Conservation (phyloP, 1,140 invertebrate species). For the Ptiloglossa arizonensis region DNA sequence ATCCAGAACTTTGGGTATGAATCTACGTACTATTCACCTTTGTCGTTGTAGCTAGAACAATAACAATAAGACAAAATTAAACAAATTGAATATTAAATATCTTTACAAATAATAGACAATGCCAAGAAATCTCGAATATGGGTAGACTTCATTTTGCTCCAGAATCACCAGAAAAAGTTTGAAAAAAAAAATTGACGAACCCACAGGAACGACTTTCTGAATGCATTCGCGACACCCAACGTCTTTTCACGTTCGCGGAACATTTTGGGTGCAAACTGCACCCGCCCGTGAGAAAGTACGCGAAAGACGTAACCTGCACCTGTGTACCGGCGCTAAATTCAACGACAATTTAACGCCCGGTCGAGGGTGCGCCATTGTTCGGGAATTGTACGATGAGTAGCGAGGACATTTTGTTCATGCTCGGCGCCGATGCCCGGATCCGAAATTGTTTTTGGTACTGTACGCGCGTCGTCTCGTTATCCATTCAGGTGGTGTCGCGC, state of each 20-base stretch:
- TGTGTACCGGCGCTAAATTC: background rate
- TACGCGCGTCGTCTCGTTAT: conserved; percentile 35
- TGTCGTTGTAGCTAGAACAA: no score
- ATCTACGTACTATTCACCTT: no score
- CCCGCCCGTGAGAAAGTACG: background rate
- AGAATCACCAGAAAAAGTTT: no score
- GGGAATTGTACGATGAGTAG: background rate
- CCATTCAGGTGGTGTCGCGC: conserved; percentile 15
- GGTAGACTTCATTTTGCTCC: no score
- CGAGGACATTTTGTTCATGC: background rate
- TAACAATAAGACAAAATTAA: no score
- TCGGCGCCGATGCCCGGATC: background rate
- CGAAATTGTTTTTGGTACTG: conserved; percentile 28
- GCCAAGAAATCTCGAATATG: no score
- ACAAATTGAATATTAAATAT: no score
- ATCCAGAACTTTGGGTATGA: no score
- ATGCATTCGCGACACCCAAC: no score
- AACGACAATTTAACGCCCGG: background rate
- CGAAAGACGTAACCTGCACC: background rate
- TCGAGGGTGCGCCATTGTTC: background rate
- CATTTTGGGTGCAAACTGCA: background rate
- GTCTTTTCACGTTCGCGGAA: background rate
- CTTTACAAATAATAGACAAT: no score
- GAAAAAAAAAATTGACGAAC: no score
- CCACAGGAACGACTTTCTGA: no score